Base-by-base conservation (phyloP, 2,888 invertebrate genomes). In the Ectropis crepuscularia region DNA sequence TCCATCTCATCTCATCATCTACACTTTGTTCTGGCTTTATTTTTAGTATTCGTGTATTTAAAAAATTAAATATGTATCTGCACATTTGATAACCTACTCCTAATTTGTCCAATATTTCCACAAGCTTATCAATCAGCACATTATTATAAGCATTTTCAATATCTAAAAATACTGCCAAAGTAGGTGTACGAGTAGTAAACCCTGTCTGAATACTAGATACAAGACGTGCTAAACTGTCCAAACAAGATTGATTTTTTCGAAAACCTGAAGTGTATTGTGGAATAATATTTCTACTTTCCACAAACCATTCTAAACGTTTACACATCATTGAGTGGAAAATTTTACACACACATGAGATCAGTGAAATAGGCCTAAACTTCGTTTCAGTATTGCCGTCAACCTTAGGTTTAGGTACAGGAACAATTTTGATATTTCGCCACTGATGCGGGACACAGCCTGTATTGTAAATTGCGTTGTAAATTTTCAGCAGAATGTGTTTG, bases 31-130 rank as follows among this genome's bases (percentile, higher is more conserved):
- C 68, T 64, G 2, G 2, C 8, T 6, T 8, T 5, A 68, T 50
- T 28, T 45, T 57, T 47, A 70, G 46, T 9, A 28, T 11, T 47
- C 71, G 67, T 28, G 63, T 51, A 8, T 50, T 66, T 5, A 73
- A 46, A 51, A 69, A 69, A 0, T 28, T 45, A 71, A 68, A 74
- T 9, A 75, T n/a, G 57, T 74, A 74, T 0, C 36, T 54, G 51
- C 73, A 74, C 4, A 73, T 47, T 6, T 51, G 66, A 6, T 43
- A 39, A 0, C 72, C 74, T 11, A 69, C 47, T 37, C 48, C 41
- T 38, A 71, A 12, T 37, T 53, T 12, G 62, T 73, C n/a, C n/a
- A n/a, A n/a, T n/a, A n/a, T n/a, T n/a, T n/a, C n/a, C n/a, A n/a
- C n/a, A n/a, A n/a, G n/a, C n/a, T n/a, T n/a, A n/a, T n/a, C n/a